phyloP scores from a whole-genome alignment of 2,888 invertebrate genomes.

The Drosophila atripex region DNA sequence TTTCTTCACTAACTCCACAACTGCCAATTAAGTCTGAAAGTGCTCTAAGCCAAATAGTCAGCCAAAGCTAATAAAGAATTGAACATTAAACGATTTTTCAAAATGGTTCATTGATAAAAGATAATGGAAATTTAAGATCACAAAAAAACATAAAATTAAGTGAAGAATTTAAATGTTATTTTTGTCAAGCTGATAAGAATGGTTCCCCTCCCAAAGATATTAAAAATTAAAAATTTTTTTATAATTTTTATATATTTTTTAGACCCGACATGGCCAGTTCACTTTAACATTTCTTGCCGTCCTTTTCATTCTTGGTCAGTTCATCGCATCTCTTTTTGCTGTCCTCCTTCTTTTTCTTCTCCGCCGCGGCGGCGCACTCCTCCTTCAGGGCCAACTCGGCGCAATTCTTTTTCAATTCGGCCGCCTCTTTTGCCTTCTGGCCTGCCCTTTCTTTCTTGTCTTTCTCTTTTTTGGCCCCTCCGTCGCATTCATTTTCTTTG shows the following conservation, averaged over 20 bases:
- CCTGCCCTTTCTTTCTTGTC: too few relatives aligned
- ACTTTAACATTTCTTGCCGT: too few relatives aligned
- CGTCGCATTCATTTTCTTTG: too few relatives aligned
- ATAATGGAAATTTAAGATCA: background rate
- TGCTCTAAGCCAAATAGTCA: conserved; percentile 23
- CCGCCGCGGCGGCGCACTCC: background rate
- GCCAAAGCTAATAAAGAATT: conserved; percentile 16
- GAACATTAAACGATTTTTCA: conserved; percentile 13
- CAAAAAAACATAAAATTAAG: too few relatives aligned
- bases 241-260: too few relatives aligned
- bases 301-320: background rate
- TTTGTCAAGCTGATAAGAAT: too few relatives aligned
- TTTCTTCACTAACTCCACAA: conserved; percentile 2
- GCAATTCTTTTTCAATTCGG: background rate
- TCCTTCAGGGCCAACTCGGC: background rate
- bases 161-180: too few relatives aligned
- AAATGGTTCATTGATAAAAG: background rate
- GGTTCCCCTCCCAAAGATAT: too few relatives aligned
- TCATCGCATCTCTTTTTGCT: background rate
- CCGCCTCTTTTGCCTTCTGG: background rate
- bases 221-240: too few relatives aligned
- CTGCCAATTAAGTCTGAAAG: conserved; percentile 34
- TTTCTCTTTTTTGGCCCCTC: too few relatives aligned
- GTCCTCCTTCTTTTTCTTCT: background rate
- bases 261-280: too few relatives aligned